Conservation (phyloP, 1,140 invertebrate genomes). For the Triops cancriformis region DNA sequence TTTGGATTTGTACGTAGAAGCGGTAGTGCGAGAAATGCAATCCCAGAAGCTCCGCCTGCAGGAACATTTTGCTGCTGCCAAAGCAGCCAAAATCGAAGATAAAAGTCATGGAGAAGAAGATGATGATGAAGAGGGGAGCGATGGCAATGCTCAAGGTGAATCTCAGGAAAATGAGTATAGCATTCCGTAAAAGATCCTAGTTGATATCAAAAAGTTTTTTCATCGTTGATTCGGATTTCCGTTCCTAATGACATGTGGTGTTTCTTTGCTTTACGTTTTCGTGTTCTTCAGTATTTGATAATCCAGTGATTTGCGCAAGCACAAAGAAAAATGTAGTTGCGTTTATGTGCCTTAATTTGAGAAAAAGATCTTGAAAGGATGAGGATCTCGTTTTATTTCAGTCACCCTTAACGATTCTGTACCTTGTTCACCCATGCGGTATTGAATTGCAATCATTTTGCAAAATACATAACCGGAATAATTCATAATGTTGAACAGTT, state of each 20-base stretch:
- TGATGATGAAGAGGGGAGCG: neutral
- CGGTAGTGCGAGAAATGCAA: neutral
- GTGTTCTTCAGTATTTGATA: neutral
- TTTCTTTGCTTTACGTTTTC: neutral
- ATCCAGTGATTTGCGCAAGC: neutral
- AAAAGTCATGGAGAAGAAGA: neutral
- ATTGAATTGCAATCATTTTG: neutral
- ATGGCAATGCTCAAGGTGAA: neutral
- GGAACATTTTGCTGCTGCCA: neutral
- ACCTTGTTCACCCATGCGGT: neutral
- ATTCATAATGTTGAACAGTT: neutral
- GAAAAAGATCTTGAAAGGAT: neutral
- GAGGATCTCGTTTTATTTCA: constrained; percentile 7
- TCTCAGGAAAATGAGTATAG: neutral
- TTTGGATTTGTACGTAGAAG: constrained; percentile 10
- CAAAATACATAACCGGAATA: constrained; percentile 5
- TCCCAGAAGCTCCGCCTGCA: constrained; percentile 1
- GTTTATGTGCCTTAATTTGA: neutral
- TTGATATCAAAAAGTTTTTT: neutral
- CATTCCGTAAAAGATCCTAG: neutral
- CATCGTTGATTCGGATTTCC: neutral
- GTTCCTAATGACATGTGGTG: neutral
- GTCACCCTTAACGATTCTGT: neutral
- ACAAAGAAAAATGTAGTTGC: neutral
- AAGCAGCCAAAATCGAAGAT: neutral